These are phyloP conservation scores for Nematolebias whitei DNA, from an alignment of 2,113 vertebrate genomes.

Conservation along the genomic window DNA sequence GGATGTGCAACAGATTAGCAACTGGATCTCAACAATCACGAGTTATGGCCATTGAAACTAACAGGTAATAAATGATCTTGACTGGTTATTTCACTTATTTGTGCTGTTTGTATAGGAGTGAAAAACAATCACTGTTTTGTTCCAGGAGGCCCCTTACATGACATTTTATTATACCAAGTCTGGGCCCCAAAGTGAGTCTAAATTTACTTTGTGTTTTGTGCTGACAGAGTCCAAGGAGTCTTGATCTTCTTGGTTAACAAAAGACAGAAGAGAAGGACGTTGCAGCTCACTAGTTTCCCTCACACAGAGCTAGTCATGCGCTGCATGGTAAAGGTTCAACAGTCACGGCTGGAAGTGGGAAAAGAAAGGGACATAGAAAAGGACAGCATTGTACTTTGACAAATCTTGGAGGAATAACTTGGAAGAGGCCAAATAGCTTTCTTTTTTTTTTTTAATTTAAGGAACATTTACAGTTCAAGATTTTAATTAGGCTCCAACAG, in stretches of 20 bases:
- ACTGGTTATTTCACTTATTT: background rate
- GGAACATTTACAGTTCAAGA: background rate
- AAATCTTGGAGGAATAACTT: background rate
- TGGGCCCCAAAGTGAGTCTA: slow-evolving; percentile 38
- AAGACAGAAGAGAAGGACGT: slow-evolving; percentile 42
- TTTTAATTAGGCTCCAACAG: background rate
- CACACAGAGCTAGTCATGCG: slow-evolving; percentile 36
- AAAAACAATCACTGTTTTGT: slow-evolving; percentile 4
- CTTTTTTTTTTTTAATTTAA: too few relatives aligned
- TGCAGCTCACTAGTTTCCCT: slow-evolving; percentile 42
- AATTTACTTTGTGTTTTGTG: slow-evolving; percentile 22
- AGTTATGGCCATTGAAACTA: background rate
- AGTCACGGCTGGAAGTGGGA: slow-evolving; percentile 28
- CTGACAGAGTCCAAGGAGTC: slow-evolving; percentile 31
- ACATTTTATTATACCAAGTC: slow-evolving; percentile 21
- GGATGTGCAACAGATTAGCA: slow-evolving; percentile 15
- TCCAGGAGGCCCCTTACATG: slow-evolving; percentile 16
- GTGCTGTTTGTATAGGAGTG: background rate
- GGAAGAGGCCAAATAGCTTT: too few relatives aligned
- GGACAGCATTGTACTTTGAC: background rate
- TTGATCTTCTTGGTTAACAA: slow-evolving; percentile 44
- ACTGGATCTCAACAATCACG: slow-evolving; percentile 30
- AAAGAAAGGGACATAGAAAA: background rate
- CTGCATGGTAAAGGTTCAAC: slow-evolving; percentile 49
- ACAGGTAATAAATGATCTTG: background rate